A percentile compares a stretch with the other conserved stretches of the same genome.
phyloP scores from a whole-genome alignment of 2,797 vertebrate species.

The Rhinoraja longicauda region DNA sequence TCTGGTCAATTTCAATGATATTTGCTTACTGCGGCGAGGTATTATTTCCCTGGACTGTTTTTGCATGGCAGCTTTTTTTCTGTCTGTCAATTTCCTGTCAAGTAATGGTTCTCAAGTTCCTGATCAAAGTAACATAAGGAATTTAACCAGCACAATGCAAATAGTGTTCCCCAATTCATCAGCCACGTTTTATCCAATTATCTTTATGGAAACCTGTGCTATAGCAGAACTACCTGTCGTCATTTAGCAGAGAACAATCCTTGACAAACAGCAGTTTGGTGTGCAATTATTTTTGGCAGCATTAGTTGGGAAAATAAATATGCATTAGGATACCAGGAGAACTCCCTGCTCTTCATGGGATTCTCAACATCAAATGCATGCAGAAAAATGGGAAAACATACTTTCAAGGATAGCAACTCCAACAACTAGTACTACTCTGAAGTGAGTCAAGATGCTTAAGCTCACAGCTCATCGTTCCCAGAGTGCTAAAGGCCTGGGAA shows the following conservation, averaged over 20 bases:
- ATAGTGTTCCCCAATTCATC: too few relatives aligned
- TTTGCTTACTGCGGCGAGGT: too few relatives aligned
- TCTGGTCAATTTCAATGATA: too few relatives aligned
- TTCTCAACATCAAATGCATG: not conserved
- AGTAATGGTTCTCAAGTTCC: too few relatives aligned
- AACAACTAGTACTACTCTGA: not conserved
- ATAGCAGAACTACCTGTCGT: too few relatives aligned
- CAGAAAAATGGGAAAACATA: not conserved
- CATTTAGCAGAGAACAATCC: not conserved
- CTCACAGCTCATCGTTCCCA: not conserved
- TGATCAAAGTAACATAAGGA: too few relatives aligned
- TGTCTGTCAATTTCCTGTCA: too few relatives aligned
- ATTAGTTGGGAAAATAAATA: not conserved
- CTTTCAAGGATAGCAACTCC: not conserved
- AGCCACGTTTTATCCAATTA: too few relatives aligned
- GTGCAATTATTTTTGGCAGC: not conserved
- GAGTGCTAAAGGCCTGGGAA: not conserved
- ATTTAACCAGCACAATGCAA: too few relatives aligned
- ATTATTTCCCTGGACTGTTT: too few relatives aligned
- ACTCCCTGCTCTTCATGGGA: not conserved
- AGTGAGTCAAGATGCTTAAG: not conserved
- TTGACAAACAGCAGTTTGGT: not conserved
- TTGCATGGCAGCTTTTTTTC: too few relatives aligned
- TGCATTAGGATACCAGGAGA: not conserved
- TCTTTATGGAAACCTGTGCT: too few relatives aligned